phyloP scores from a whole-genome alignment of 2,113 vertebrate species.

The Poeciliopsis occidentalis region DNA sequence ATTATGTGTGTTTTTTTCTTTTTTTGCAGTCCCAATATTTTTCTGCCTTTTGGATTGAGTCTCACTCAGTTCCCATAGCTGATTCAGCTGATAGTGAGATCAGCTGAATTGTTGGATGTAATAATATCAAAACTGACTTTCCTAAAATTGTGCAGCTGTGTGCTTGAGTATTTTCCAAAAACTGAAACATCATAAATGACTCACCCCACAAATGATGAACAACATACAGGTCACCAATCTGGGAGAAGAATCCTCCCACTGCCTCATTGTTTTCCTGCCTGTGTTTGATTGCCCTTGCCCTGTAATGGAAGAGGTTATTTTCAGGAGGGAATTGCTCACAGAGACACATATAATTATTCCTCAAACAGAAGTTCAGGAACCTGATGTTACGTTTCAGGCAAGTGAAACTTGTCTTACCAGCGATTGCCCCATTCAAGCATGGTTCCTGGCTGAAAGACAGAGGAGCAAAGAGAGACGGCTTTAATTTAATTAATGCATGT shows the following conservation, averaged over 20 bases:
- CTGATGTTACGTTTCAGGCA: background rate
- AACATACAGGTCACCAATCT: constrained; percentile 93
- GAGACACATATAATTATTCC: background rate
- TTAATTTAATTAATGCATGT: background rate
- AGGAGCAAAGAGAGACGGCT: background rate
- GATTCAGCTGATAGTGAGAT: background rate
- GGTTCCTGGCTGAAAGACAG: constrained; percentile 88
- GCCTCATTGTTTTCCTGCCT: constrained; percentile 96
- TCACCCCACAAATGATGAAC: constrained; percentile 98
- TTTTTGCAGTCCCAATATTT: background rate
- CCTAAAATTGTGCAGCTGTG: background rate
- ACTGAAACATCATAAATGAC: constrained; percentile 30
- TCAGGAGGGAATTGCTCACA: background rate
- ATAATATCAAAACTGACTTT: background rate
- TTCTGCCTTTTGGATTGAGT: background rate
- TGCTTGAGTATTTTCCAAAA: background rate
- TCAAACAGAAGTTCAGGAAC: background rate
- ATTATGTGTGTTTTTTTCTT: background rate
- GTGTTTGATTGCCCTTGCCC: constrained; percentile 93
- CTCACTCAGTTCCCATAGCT: background rate
- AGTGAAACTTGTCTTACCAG: constrained; percentile 82
- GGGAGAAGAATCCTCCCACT: constrained; percentile 95
- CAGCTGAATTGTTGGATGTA: background rate
- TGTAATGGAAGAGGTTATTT: constrained; percentile 49
- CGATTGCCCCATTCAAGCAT: constrained; percentile 99